A percentile compares a stretch with the other conserved stretches of the same genome.
Evolutionary conservation across 1,140 invertebrate genomes (phyloP).

Genomic region (Colletes latitarsis): DNA sequence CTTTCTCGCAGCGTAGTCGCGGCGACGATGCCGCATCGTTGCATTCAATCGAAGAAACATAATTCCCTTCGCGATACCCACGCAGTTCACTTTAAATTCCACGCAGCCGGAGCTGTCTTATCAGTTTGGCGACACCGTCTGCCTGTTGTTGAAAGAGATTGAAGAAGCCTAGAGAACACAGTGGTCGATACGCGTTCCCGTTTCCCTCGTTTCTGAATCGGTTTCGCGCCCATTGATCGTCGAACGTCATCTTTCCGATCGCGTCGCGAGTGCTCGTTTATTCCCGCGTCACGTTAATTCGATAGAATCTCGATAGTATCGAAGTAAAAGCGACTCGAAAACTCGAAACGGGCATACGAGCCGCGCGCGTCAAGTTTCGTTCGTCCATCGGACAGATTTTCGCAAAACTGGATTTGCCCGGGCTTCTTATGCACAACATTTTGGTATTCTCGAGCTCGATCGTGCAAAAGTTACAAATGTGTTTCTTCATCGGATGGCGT

Average conservation of each 20-base stretch:
- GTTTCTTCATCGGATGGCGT: slow-evolving; percentile 75
- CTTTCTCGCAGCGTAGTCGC: background rate
- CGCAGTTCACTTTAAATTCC: slow-evolving; percentile 59
- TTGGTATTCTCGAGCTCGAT: slow-evolving; percentile 51
- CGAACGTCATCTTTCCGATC: background rate
- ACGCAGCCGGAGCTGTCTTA: slow-evolving; percentile 58
- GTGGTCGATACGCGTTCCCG: slow-evolving; percentile 33
- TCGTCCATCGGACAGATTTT: background rate
- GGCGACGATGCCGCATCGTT: slow-evolving; percentile 11
- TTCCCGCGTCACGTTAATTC: background rate
- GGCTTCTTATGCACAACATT: slow-evolving; percentile 38
- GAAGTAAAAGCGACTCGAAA: background rate
- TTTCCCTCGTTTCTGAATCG: slow-evolving; percentile 45
- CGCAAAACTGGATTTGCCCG: slow-evolving; percentile 41
- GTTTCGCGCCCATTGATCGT: background rate
- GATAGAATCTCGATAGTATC: background rate
- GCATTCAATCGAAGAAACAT: slow-evolving; percentile 49
- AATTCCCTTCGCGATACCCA: slow-evolving; percentile 53
- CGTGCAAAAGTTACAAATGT: slow-evolving; percentile 67
- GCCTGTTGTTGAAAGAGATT: slow-evolving; percentile 55
- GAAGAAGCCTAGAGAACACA: slow-evolving; percentile 30
- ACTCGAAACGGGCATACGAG: background rate
- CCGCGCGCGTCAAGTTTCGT: background rate
- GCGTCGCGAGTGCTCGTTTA: background rate
- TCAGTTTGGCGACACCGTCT: slow-evolving; percentile 73